Evolutionary conservation across 2,113 vertebrate species (phyloP).

Genomic region (Anser cygnoides): DNA sequence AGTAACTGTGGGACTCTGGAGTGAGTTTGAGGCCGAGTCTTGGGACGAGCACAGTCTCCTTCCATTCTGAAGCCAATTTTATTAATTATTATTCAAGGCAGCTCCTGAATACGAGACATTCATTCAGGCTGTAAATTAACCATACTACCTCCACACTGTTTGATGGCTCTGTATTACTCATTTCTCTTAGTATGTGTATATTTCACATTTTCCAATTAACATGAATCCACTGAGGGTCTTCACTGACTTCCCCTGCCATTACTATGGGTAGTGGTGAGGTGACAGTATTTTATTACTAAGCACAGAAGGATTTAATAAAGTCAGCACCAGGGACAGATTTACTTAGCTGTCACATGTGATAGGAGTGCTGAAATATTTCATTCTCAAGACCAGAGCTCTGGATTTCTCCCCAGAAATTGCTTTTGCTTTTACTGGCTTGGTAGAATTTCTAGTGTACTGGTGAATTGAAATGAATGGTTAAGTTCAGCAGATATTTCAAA

Average conservation of each 20-base stretch:
- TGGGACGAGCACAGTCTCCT: neutral
- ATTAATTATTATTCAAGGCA: neutral
- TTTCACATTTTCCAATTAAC: neutral
- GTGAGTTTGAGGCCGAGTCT: neutral
- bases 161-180: neutral
- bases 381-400: neutral
- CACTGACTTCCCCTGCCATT: neutral
- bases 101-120: neutral
- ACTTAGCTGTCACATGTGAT: neutral
- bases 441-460: neutral
- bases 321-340: conserved; percentile 39
- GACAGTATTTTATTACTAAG: neutral
- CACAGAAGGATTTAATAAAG: neutral
- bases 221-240: neutral
- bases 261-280: neutral
- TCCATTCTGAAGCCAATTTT: neutral
- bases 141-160: neutral
- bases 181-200: neutral
- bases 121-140: neutral
- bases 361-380: conserved; percentile 31
- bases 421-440: neutral
- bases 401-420: conserved; percentile 18
- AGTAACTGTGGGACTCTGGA: neutral
- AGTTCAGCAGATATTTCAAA: neutral
- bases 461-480: conserved; percentile 7